Conservation (phyloP, 2,797 vertebrate genomes). For the Eulemur mongoz region DNA sequence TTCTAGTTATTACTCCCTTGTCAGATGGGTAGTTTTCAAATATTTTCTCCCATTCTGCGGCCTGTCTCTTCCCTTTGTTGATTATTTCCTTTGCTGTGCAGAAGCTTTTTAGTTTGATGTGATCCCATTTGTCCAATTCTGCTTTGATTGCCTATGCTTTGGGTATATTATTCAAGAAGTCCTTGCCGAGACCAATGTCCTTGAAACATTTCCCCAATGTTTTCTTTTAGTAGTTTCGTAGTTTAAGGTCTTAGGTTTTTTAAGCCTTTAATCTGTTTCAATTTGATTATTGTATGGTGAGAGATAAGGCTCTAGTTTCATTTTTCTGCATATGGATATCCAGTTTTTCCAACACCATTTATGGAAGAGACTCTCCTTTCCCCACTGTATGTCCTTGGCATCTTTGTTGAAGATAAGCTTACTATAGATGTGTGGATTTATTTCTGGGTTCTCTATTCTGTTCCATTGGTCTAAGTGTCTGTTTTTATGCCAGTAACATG, state of each 20-base stretch:
- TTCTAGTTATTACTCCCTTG: neutral
- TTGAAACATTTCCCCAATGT: neutral
- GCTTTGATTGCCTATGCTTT: neutral
- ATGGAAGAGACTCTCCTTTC: neutral
- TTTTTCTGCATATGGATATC: neutral
- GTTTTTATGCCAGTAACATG: neutral
- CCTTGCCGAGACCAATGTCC: neutral
- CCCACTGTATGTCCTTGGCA: neutral
- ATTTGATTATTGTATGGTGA: neutral
- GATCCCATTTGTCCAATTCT: neutral
- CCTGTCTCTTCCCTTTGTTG: neutral
- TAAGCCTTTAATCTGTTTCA: neutral
- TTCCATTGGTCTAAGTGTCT: neutral
- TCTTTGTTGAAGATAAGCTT: neutral
- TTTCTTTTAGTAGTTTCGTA: neutral
- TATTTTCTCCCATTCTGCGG: neutral
- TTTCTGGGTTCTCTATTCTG: neutral
- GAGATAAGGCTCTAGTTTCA: neutral
- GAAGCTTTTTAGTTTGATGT: neutral
- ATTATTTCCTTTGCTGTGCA: neutral
- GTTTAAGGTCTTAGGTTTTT: neutral
- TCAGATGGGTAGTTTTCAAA: neutral
- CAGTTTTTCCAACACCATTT: neutral
- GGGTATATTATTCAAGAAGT: neutral
- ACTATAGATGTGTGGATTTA: neutral